These are phyloP conservation scores for Crotalus helleri DNA, from an alignment of 2,113 vertebrate genomes.

Conservation along the genomic window DNA sequence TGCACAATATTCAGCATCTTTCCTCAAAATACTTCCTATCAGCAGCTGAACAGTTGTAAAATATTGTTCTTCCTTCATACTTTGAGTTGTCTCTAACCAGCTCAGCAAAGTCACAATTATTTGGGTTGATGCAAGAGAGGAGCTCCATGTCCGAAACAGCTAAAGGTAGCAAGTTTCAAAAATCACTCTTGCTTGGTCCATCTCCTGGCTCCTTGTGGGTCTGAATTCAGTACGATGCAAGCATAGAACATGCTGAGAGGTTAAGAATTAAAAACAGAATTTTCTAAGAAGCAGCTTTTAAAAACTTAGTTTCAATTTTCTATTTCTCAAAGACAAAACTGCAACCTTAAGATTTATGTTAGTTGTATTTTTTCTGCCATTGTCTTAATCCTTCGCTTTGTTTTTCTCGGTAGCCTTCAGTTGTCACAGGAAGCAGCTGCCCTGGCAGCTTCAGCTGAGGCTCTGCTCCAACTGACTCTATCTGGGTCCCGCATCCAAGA, in stretches of 20 bases:
- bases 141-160: too few relatives aligned
- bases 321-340: not conserved
- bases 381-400: not conserved
- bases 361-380: not conserved
- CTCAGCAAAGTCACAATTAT: too few relatives aligned
- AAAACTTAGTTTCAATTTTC: not conserved
- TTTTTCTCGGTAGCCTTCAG: not conserved
- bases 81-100: too few relatives aligned
- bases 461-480: too few relatives aligned
- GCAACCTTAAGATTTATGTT: not conserved
- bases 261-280: not conserved
- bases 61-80: too few relatives aligned
- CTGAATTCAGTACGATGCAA: not conserved
- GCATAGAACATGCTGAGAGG: not conserved
- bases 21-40: not conserved
- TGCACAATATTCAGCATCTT: rapidly evolving
- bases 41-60: not conserved
- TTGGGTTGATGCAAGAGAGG: not conserved
- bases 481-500: too few relatives aligned
- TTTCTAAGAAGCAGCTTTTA: not conserved
- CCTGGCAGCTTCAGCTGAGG: too few relatives aligned
- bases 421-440: rapidly evolving
- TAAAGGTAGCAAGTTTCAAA: too few relatives aligned
- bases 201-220: not conserved
- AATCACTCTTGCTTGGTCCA: not conserved